A percentile compares a stretch with the other conserved stretches of the same genome.
These are phyloP conservation scores for Alexandromys fortis DNA, from an alignment of 2,113 vertebrate genomes.

Conservation along the genomic window DNA sequence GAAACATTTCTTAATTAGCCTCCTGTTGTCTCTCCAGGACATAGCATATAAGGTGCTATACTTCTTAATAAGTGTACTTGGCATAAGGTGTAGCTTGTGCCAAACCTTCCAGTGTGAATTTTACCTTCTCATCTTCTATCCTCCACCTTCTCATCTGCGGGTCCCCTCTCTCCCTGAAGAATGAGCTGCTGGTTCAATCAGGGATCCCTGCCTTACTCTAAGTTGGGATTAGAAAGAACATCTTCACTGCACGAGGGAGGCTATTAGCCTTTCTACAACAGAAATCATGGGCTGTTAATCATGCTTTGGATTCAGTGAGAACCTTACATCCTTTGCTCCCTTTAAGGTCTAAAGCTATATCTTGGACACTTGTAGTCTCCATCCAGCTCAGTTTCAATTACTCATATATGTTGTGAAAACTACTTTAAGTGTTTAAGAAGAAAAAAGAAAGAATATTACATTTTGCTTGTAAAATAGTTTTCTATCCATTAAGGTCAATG, in stretches of 20 bases:
- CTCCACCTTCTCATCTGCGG: neutral
- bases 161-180: neutral
- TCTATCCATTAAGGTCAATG: neutral
- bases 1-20: neutral
- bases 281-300: neutral
- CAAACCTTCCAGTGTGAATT: neutral
- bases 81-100: neutral
- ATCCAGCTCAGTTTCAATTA: neutral
- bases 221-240: neutral
- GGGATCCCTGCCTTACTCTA: neutral
- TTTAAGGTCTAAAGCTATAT: neutral
- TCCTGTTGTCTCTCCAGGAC: neutral
- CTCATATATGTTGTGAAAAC: neutral
- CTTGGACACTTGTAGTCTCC: neutral
- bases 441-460: neutral
- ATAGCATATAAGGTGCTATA: neutral
- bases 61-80: neutral
- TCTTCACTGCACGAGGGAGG: neutral
- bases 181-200: neutral
- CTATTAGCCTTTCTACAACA: neutral
- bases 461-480: conserved; percentile 12
- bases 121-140: neutral
- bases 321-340: neutral
- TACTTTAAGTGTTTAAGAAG: neutral
- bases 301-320: neutral